Conservation (phyloP, 2,797 vertebrate genomes). For the Chanos chanos region DNA sequence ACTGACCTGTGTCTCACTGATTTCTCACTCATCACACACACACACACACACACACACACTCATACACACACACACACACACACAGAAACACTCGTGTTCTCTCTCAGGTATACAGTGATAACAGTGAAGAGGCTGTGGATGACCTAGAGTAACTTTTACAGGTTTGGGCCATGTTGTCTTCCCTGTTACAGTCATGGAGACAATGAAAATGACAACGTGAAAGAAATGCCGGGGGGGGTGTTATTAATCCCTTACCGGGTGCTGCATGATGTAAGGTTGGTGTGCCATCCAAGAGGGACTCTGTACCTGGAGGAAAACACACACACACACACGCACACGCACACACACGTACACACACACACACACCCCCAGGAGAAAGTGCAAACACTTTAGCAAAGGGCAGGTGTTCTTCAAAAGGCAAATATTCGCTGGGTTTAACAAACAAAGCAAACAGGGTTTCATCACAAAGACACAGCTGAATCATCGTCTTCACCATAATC, state of each 20-base stretch:
- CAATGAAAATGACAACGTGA: not conserved
- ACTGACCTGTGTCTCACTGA: too few relatives aligned
- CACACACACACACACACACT: not conserved
- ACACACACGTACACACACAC: not conserved
- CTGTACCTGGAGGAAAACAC: constrained; percentile 78
- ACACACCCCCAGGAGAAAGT: not conserved
- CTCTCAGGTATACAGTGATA: not conserved
- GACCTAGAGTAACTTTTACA: too few relatives aligned
- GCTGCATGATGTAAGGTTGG: constrained; percentile 97
- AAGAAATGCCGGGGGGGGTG: not conserved
- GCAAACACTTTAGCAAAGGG: constrained; percentile 5
- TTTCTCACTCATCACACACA: too few relatives aligned
- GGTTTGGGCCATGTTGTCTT: too few relatives aligned
- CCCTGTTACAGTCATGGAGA: not conserved
- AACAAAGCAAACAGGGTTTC: constrained; percentile 3
- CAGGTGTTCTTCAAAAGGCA: constrained; percentile 19
- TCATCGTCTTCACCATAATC: not conserved
- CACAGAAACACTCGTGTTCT: not conserved
- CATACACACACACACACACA: not conserved
- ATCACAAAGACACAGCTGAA: constrained; percentile 20
- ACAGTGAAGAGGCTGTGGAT: too few relatives aligned
- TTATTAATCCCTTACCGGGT: constrained; percentile 82
- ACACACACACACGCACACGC: not conserved
- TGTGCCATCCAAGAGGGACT: constrained; percentile 98
- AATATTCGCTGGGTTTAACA: constrained; percentile 10